Percentiles rank a stretch among this genome's conserved stretches.
Conservation (phyloP, 92 coral and sea anemone species). For the Umimayanthus chanpuru region DNA sequence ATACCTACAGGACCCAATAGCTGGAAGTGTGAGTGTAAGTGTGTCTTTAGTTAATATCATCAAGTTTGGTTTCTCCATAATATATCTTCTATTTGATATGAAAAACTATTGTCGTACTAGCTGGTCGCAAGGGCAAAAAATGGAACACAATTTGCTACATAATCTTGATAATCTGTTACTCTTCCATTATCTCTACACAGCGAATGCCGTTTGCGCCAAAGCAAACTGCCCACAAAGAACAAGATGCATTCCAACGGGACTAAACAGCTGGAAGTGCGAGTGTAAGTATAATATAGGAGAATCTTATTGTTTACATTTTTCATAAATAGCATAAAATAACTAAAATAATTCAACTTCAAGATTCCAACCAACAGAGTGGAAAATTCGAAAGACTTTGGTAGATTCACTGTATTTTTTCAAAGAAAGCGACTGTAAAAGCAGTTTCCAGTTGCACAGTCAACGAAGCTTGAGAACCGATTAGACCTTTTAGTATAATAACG, state of each 20-base stretch:
- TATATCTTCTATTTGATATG: too few species aligned
- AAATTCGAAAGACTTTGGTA: too few species aligned
- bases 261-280: constrained; percentile 14
- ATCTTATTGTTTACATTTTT: background rate
- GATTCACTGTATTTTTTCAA: too few species aligned
- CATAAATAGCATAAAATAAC: background rate
- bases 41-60: background rate
- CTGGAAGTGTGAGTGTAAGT: background rate
- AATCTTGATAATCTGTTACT: background rate
- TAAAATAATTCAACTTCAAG: background rate
- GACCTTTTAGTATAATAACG: too few species aligned
- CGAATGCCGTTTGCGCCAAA: constrained; percentile 12
- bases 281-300: background rate
- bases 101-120: background rate
- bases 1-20: background rate
- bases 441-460: too few species aligned
- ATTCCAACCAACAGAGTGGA: too few species aligned
- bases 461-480: too few species aligned
- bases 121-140: background rate
- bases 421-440: too few species aligned
- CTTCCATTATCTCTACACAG: background rate
- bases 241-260: constrained; percentile 12
- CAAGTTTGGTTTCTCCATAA: background rate
- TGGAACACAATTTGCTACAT: background rate
- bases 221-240: constrained; percentile 10